Conservation (phyloP, 2,888 invertebrate genomes). For the Drosophila infuscata region DNA sequence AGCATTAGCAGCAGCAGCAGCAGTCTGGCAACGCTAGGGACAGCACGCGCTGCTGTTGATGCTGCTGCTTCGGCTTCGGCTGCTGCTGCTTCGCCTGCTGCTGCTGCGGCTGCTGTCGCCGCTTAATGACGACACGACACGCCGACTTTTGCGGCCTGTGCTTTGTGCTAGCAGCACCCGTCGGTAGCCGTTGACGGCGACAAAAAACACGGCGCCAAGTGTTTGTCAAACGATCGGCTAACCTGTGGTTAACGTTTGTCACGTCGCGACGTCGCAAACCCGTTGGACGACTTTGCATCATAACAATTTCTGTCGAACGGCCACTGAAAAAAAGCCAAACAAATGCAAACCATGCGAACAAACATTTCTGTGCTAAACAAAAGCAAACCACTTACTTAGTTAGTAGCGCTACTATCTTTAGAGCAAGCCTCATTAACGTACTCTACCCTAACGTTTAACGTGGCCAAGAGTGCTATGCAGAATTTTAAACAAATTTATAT, state of each 20-base stretch:
- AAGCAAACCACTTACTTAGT: slow-evolving; percentile 19
- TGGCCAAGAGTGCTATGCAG: neutral
- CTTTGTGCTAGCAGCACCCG: slow-evolving; percentile 30
- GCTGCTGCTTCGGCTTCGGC: slow-evolving; percentile 11
- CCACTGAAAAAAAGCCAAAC: slow-evolving; percentile 61
- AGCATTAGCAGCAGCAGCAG: neutral
- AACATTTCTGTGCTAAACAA: slow-evolving; percentile 38
- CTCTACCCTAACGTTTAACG: neutral
- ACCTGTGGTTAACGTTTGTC: slow-evolving; percentile 76
- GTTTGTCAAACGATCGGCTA: slow-evolving; percentile 81
- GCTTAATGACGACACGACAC: slow-evolving; percentile 70
- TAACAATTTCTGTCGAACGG: slow-evolving; percentile 69
- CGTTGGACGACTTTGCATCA: slow-evolving; percentile 84
- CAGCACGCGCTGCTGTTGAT: slow-evolving; percentile 61
- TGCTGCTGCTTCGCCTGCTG: slow-evolving; percentile 47
- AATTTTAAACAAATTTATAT: slow-evolving; percentile 1
- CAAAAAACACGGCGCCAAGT: slow-evolving; percentile 79
- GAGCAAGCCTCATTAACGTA: slow-evolving; percentile 14
- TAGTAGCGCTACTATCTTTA: slow-evolving; percentile 26
- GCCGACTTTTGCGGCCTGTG: slow-evolving; percentile 22
- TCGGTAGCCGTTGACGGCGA: slow-evolving; percentile 72
- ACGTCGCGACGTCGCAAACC: slow-evolving; percentile 66
- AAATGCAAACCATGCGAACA: slow-evolving; percentile 67
- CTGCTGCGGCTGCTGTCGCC: neutral
- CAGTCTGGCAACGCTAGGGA: slow-evolving; percentile 59